Evolutionary conservation across 1,140 invertebrate genomes (phyloP).

Genomic region (Sarcophaga peregrina): DNA sequence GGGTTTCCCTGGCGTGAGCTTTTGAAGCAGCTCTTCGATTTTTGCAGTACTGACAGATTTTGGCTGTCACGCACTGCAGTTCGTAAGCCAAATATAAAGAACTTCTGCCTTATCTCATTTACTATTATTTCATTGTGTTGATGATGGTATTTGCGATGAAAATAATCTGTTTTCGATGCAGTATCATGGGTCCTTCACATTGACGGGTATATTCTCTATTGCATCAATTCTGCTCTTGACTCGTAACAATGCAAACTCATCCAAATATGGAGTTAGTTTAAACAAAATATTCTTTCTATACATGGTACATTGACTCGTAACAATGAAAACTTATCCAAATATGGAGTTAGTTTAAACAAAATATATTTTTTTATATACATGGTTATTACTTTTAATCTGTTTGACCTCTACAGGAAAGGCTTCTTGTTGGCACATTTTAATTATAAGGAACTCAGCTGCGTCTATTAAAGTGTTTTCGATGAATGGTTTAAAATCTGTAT

Average conservation of each 20-base stretch:
- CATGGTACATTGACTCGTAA: too few species aligned
- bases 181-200: slow-evolving; percentile 16
- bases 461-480: neutral
- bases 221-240: slow-evolving; percentile 16
- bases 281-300: neutral
- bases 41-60: slow-evolving; percentile 44
- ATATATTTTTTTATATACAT: neutral
- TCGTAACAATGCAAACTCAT: neutral
- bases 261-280: neutral
- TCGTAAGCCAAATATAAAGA: slow-evolving; percentile 48
- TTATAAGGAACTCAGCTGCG: neutral
- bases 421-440: neutral
- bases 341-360: neutral
- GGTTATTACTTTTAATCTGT: neutral
- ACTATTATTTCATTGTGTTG: slow-evolving; percentile 47
- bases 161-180: slow-evolving; percentile 24
- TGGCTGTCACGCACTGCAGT: slow-evolving; percentile 31
- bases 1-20: slow-evolving; percentile 37
- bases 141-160: slow-evolving; percentile 36
- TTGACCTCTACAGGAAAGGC: neutral
- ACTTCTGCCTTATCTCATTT: slow-evolving; percentile 52
- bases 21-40: neutral
- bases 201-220: neutral
- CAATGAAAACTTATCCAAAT: neutral
- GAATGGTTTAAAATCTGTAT: neutral